Percentiles rank a stretch among this genome's conserved stretches.
These are phyloP conservation scores for Podocnemis expansa DNA, from an alignment of 2,113 vertebrate species.

Conservation along the genomic window DNA sequence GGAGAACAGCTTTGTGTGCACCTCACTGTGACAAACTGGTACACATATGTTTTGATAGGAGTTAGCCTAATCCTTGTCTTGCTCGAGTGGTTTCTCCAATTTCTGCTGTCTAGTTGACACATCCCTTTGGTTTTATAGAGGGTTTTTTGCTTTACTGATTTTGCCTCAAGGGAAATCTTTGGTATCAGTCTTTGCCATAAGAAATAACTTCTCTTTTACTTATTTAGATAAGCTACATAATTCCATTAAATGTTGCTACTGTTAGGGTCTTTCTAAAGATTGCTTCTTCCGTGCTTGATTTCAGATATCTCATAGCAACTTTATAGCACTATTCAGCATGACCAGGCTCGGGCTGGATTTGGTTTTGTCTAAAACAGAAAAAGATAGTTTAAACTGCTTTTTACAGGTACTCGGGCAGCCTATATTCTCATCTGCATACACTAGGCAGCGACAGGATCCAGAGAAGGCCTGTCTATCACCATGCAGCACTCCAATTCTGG, in stretches of 20 bases:
- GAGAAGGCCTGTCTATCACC: not conserved
- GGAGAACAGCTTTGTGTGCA: constrained; percentile 35
- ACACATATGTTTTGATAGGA: constrained; percentile 50
- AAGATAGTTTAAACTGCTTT: constrained; percentile 4
- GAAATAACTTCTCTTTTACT: constrained; percentile 52
- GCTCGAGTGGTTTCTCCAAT: constrained; percentile 74
- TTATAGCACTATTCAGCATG: not conserved
- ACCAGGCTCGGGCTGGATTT: not conserved
- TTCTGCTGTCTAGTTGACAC: constrained; percentile 61
- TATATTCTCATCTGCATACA: not conserved
- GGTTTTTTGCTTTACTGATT: constrained; percentile 60
- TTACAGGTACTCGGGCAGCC: not conserved
- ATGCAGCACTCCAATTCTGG: not conserved
- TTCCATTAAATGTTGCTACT: constrained; percentile 52
- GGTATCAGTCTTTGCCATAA: constrained; percentile 1
- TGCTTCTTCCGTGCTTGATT: constrained; percentile 13
- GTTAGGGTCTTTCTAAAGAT: not conserved
- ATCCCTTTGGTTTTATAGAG: constrained; percentile 61
- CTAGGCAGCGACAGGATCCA: not conserved
- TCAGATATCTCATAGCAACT: not conserved
- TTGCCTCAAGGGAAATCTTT: constrained; percentile 68
- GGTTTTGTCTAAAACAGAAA: not conserved
- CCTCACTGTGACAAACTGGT: constrained; percentile 54
- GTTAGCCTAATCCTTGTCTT: constrained; percentile 71
- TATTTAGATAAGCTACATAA: constrained; percentile 63